Percentiles rank a stretch among this genome's conserved stretches.
Evolutionary conservation across 2,113 vertebrate species (phyloP).

Genomic region (Rostratula benghalensis): DNA sequence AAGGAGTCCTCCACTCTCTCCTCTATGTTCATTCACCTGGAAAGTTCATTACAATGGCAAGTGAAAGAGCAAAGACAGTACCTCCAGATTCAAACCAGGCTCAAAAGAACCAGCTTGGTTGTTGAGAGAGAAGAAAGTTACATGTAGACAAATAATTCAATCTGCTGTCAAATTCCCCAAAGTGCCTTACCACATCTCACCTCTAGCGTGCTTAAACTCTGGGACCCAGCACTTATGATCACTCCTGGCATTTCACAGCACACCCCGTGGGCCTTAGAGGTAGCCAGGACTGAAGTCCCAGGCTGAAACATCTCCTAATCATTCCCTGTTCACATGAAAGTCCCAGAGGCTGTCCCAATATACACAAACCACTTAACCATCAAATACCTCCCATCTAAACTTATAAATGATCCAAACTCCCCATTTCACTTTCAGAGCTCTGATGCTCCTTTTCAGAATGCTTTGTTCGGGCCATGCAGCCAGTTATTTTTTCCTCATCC

Average conservation of each 20-base stretch:
- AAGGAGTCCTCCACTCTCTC: not conserved
- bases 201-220: not conserved
- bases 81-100: not conserved
- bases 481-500: not conserved
- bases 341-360: not conserved
- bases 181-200: not conserved
- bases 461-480: not conserved
- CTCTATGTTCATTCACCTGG: constrained; percentile 1
- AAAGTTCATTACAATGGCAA: constrained; percentile 44
- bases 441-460: not conserved
- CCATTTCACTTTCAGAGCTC: not conserved
- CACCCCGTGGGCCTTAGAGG: not conserved
- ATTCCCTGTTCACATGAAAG: not conserved
- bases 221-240: not conserved
- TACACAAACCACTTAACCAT: not conserved
- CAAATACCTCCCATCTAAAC: not conserved
- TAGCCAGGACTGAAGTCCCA: not conserved
- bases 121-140: not conserved
- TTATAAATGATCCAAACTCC: not conserved
- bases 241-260: not conserved
- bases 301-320: not conserved
- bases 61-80: not conserved
- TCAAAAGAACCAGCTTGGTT: not conserved
- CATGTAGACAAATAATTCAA: not conserved
- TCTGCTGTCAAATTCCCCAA: not conserved